These are phyloP conservation scores for Wasmannia auropunctata DNA, from an alignment of 1,140 invertebrate genomes.

Conservation along the genomic window DNA sequence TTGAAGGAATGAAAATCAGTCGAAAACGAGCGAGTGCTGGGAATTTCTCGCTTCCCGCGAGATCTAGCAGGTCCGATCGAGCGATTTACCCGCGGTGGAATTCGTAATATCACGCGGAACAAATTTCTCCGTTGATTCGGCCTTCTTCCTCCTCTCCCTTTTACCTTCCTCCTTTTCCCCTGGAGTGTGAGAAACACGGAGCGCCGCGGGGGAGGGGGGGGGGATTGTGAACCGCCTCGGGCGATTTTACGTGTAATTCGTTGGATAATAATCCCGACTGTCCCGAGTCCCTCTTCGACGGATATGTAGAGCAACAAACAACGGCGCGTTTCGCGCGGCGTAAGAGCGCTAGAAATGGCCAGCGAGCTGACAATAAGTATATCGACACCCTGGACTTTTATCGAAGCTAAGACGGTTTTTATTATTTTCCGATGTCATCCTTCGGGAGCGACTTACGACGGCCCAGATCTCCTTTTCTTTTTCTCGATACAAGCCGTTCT, in stretches of 20 bases:
- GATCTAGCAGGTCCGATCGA: not conserved
- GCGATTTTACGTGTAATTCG: slow-evolving; percentile 57
- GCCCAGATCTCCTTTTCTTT: not conserved
- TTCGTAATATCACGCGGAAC: slow-evolving; percentile 6
- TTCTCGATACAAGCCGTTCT: not conserved
- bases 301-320: slow-evolving; percentile 7
- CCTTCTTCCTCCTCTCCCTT: not conserved
- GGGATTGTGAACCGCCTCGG: not conserved
- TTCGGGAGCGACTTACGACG: not conserved
- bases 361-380: not conserved
- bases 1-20: slow-evolving; percentile 13
- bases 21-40: not conserved
- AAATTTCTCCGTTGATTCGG: slow-evolving; percentile 2
- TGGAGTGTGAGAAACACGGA: not conserved
- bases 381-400: not conserved
- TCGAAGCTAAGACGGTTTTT: not conserved
- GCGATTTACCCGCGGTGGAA: not conserved
- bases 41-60: not conserved
- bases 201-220: not conserved
- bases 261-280: slow-evolving; percentile 61
- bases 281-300: not conserved
- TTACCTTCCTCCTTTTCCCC: not conserved
- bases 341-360: not conserved
- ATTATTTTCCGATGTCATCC: not conserved
- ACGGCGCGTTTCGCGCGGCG: not conserved